These are phyloP conservation scores for Archivesica marissinica DNA, from an alignment of 1,140 invertebrate species.

Conservation along the genomic window DNA sequence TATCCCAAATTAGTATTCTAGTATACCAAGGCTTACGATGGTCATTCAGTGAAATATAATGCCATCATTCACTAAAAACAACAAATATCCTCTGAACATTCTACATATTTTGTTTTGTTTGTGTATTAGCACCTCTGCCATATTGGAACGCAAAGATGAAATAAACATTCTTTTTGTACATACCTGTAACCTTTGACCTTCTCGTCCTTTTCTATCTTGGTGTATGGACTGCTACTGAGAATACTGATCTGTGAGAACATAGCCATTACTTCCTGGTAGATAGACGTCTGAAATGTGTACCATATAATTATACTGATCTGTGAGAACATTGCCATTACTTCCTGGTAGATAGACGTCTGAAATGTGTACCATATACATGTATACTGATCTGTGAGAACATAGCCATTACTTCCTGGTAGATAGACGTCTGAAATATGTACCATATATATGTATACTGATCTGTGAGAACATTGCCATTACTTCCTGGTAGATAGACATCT, in stretches of 20 bases:
- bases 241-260: constrained; percentile 98
- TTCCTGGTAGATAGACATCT: constrained; percentile 93
- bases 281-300: constrained; percentile 85
- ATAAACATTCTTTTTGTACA: no score
- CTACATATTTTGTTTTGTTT: no score
- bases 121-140: no score
- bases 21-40: no score
- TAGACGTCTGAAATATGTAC: constrained; percentile 85
- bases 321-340: constrained; percentile 99
- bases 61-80: no score
- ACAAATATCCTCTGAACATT: no score
- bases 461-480: constrained; percentile 99
- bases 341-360: constrained; percentile 92
- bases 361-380: constrained; percentile 77
- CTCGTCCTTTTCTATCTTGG: constrained; percentile 84
- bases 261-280: constrained; percentile 98
- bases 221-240: constrained; percentile 96
- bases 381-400: constrained; percentile 98
- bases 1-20: no score
- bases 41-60: no score
- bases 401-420: constrained; percentile 98
- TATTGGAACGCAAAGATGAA: no score
- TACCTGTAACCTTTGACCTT: constrained; percentile 80
- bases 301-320: constrained; percentile 88
- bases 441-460: constrained; percentile 87